phyloP scores from a whole-genome alignment of 92 coral and sea anemone genomes.

The Diadumene lineata region DNA sequence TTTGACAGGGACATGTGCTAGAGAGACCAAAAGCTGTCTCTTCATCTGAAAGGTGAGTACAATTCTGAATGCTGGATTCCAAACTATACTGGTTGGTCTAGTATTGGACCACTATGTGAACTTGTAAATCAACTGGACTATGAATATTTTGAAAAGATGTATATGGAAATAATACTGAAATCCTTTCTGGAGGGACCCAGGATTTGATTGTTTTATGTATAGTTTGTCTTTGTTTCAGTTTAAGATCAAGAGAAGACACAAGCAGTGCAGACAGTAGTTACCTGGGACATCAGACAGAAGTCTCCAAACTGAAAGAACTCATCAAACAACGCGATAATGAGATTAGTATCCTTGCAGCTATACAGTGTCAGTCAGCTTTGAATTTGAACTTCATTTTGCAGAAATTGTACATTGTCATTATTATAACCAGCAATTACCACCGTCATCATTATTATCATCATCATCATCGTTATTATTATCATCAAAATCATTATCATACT shows the following conservation, averaged over 20 bases:
- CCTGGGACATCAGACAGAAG: constrained; percentile 86
- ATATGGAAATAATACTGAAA: no score
- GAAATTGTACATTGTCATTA: no score
- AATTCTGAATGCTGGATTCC: no score
- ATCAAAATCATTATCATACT: not conserved
- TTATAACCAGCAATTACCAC: no score
- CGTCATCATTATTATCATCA: not conserved
- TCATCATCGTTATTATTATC: not conserved
- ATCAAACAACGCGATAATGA: constrained; percentile 96
- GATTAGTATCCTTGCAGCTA: constrained; percentile 98
- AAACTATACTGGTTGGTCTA: no score
- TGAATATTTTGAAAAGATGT: no score
- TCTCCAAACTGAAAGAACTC: constrained; percentile 83
- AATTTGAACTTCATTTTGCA: no score
- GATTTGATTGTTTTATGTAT: no score
- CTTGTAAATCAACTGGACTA: no score
- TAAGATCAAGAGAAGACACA: constrained; percentile 3
- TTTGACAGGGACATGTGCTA: constrained; percentile 74
- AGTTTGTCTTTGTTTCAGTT: not conserved
- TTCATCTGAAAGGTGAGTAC: constrained; percentile 49
- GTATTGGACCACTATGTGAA: no score
- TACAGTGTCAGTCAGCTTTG: no score
- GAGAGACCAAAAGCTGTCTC: constrained; percentile 58
- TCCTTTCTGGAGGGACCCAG: no score
- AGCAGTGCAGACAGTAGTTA: constrained; percentile 72